Conservation (phyloP, 2,797 vertebrate species). For the Antrozous pallidus region DNA sequence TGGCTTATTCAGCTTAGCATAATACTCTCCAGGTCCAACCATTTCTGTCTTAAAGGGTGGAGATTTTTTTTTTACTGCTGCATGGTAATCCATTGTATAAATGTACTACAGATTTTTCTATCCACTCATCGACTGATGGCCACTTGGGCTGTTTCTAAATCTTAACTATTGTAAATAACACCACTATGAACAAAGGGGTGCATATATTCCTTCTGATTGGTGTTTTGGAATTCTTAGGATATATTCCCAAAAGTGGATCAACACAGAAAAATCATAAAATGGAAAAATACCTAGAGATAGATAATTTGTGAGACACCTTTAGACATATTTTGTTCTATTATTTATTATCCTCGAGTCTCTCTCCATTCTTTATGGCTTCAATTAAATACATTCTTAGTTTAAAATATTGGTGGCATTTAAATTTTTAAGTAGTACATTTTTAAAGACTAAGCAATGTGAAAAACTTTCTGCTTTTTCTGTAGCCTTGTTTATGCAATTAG, state of each 20-base stretch:
- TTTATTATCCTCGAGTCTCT: not conserved
- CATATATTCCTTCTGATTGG: not conserved
- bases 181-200: not conserved
- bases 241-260: not conserved
- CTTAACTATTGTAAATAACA: not conserved
- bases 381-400: not conserved
- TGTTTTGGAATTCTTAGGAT: not conserved
- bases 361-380: not conserved
- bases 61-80: too few species aligned
- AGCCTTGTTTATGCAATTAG: not conserved
- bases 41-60: not conserved
- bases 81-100: not conserved
- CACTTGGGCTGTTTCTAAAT: not conserved
- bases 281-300: not conserved
- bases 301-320: not conserved
- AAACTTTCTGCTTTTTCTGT: not conserved
- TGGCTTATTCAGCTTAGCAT: not conserved
- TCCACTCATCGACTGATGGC: not conserved
- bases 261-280: not conserved
- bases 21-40: not conserved
- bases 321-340: not conserved
- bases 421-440: not conserved
- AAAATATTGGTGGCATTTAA: not conserved
- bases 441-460: not conserved
- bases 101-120: not conserved